A percentile compares a stretch with the other conserved stretches of the same genome.
These are phyloP conservation scores for Fistularia tabacaria DNA, from an alignment of 2,797 vertebrate species.

Conservation along the genomic window DNA sequence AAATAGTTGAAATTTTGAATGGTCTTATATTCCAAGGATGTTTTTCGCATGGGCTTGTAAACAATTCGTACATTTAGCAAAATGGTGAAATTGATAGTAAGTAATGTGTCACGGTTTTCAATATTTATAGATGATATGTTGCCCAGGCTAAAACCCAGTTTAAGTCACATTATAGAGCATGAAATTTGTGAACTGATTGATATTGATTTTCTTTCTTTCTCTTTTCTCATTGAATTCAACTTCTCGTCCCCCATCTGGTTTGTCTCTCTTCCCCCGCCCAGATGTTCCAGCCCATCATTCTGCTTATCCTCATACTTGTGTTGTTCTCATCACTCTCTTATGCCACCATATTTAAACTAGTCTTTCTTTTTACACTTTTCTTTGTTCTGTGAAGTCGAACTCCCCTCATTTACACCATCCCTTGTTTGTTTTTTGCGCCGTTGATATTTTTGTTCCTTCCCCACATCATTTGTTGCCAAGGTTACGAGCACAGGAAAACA, in stretches of 20 bases:
- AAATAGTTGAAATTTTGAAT: too few relatives aligned
- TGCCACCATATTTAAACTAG: conserved; percentile 97
- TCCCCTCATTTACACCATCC: conserved; percentile 61
- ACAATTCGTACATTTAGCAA: too few relatives aligned
- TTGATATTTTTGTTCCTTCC: conserved; percentile 44
- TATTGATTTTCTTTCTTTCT: conserved; percentile 38
- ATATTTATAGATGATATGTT: too few relatives aligned
- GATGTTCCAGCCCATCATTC: conserved; percentile 99
- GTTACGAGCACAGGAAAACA: conserved; percentile 86
- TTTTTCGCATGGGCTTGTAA: too few relatives aligned
- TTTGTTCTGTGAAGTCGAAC: conserved; percentile 90
- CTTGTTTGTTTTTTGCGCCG: conserved; percentile 74
- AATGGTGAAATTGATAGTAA: too few relatives aligned
- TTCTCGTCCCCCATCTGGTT: conserved; percentile 20
- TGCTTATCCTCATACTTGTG: conserved; percentile 99
- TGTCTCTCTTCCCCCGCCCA: conserved; percentile 73
- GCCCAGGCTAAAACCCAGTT: background rate
- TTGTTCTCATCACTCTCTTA: conserved; percentile 99
- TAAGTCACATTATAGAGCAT: background rate
- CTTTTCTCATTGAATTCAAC: conserved; percentile 30
- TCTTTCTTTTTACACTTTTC: conserved; percentile 99
- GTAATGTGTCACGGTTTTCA: too few relatives aligned
- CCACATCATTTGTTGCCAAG: conserved; percentile 81
- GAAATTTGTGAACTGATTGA: conserved; percentile 15
- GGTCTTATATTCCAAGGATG: too few relatives aligned